These are phyloP conservation scores for Digitonthophagus gazella DNA, from an alignment of 2,888 invertebrate species.

Conservation along the genomic window DNA sequence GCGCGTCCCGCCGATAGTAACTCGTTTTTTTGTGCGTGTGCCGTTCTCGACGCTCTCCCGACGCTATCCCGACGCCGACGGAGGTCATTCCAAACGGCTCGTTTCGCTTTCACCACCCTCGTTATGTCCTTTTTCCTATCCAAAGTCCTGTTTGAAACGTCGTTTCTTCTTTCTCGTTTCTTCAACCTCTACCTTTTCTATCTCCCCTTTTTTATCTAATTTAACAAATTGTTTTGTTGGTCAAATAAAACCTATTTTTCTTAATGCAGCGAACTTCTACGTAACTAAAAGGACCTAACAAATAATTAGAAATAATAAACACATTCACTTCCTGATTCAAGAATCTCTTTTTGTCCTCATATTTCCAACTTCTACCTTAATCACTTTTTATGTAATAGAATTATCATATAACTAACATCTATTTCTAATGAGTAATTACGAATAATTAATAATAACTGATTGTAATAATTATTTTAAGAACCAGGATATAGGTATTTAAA, in stretches of 20 bases:
- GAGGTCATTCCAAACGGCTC: background rate
- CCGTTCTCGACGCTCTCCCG: background rate
- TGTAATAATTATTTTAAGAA: background rate
- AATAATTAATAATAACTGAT: background rate
- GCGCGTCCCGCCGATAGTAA: constrained; percentile 31
- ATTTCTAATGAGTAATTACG: no score
- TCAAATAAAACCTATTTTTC: no score
- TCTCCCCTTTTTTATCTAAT: background rate
- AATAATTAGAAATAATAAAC: no score
- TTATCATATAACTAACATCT: no score
- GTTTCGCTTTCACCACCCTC: background rate
- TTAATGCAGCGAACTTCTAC: no score
- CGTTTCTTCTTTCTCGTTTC: background rate
- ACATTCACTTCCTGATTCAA: no score
- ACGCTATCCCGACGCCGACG: background rate
- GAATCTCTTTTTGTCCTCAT: background rate
- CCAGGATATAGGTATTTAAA: background rate
- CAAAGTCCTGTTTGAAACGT: background rate
- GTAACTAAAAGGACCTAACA: no score
- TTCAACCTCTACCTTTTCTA: background rate
- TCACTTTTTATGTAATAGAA: no score
- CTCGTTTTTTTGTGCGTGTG: constrained; percentile 15
- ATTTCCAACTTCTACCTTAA: no score
- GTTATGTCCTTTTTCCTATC: background rate
- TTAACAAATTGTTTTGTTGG: background rate